Evolutionary conservation across 2,888 invertebrate species (phyloP), one percentile per base, ranked within the genome.

Genomic region (Acheta domesticus): DNA sequence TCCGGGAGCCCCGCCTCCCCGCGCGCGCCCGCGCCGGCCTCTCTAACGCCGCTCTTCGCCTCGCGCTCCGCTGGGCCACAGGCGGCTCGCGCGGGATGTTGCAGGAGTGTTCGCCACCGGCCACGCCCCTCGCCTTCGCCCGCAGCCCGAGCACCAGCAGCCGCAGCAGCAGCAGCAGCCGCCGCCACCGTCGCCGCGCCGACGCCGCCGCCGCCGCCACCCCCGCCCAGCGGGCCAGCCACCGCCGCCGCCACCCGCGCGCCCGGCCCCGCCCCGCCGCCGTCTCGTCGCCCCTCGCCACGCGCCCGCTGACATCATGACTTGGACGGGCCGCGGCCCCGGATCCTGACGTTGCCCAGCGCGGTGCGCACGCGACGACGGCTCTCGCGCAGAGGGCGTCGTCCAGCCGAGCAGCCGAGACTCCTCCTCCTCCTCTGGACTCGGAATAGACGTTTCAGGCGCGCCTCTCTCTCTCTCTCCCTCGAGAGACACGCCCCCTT

Each of bases 281-380:
- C 76, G 76, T 77, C 74, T 76, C 73, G 77, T 77, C 79, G 77
- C 77, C 23, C 23, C 23, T 21, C 23, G 16, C 21, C 36, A 12
- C 16, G 16, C 75, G 23, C 75, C 75, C 75, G 36, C 21, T 75
- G 75, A 23, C 75, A 36, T 77, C 75, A 80, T 62, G 79, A 80
- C 73, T 77, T 80, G 79, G 80, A 78, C 80, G 48, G 81, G 81
- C 76, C 79, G 81, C 74, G 81, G 80, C 16, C 81, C 81, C 81
- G 81, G 81, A n/a, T 80, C 81, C 74, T 81, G 79, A 78, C 80
- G 50, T 75, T 49, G 49, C 20, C 75, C 78, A 21, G 74, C 12
- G n/a, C 62, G 14, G 62, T 11, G 76, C 19, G 48, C 23, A 11
- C n/a, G 76, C 36, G 76, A 36, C 36, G 36, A 36, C 36, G 36